phyloP scores from a whole-genome alignment of 2,888 invertebrate genomes.

The Diogma glabrata region DNA sequence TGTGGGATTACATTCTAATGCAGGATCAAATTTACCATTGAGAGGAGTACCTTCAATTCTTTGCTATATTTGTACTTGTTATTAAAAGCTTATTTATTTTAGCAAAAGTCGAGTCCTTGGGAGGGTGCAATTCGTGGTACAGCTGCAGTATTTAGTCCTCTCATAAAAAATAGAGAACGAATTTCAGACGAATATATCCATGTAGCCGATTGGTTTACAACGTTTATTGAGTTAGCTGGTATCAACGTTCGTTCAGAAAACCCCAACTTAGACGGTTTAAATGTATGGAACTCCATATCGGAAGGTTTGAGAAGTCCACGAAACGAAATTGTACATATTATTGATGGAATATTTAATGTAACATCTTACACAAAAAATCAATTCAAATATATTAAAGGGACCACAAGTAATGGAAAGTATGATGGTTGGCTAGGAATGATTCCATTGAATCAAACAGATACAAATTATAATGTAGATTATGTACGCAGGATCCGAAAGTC shows the following conservation, averaged over 20 bases:
- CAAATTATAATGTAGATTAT: conserved; percentile 22
- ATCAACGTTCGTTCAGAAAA: conserved; percentile 26
- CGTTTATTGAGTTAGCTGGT: conserved; percentile 39
- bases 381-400: conserved; percentile 32
- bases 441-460: conserved; percentile 24
- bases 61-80: conserved; percentile 20
- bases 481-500: conserved; percentile 23
- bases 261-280: conserved; percentile 47
- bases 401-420: conserved; percentile 24
- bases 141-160: conserved; percentile 63
- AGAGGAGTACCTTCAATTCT: conserved; percentile 66
- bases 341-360: conserved; percentile 47
- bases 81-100: no score
- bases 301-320: conserved; percentile 37
- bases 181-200: conserved; percentile 58
- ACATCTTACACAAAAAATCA: conserved; percentile 24
- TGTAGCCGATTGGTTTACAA: conserved; percentile 75
- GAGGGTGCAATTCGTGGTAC: conserved; percentile 75
- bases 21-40: conserved; percentile 69
- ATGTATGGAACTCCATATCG: conserved; percentile 54
- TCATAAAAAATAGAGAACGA: conserved; percentile 39
- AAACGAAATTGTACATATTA: conserved; percentile 54
- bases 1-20: conserved; percentile 55
- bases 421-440: conserved; percentile 24
- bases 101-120: conserved; percentile 68